These are phyloP conservation scores for Artibeus lituratus DNA, from an alignment of 2,797 vertebrate genomes.

Conservation along the genomic window DNA sequence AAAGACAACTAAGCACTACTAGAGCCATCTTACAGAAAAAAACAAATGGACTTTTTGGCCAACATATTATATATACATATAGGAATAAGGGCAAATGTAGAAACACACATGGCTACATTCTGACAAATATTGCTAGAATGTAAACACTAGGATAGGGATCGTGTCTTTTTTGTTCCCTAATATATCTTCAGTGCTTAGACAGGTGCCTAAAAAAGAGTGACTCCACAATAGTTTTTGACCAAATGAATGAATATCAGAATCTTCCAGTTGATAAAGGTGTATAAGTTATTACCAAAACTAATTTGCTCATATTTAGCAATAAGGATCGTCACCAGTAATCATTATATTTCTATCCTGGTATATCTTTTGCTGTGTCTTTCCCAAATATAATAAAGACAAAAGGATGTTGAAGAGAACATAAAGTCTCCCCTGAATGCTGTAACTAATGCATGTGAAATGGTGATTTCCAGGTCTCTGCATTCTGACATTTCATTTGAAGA, in stretches of 20 bases:
- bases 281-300: background rate
- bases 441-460: background rate
- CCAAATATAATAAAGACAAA: background rate
- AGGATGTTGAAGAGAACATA: background rate
- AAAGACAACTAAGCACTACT: background rate
- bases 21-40: background rate
- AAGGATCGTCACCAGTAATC: background rate
- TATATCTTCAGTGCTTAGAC: background rate
- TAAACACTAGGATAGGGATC: background rate
- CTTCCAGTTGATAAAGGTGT: background rate
- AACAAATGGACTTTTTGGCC: background rate
- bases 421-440: background rate
- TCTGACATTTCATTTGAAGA: background rate
- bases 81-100: background rate
- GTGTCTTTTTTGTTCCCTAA: background rate
- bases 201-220: background rate
- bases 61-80: background rate
- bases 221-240: background rate
- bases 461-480: background rate
- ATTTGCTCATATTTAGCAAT: background rate
- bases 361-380: background rate
- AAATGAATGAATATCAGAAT: background rate
- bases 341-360: background rate
- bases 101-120: background rate
- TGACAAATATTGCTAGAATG: background rate